A percentile compares a stretch with the other conserved stretches of the same genome.
These are phyloP conservation scores for Ochotona princeps DNA, from an alignment of 2,113 vertebrate genomes.

Conservation along the genomic window DNA sequence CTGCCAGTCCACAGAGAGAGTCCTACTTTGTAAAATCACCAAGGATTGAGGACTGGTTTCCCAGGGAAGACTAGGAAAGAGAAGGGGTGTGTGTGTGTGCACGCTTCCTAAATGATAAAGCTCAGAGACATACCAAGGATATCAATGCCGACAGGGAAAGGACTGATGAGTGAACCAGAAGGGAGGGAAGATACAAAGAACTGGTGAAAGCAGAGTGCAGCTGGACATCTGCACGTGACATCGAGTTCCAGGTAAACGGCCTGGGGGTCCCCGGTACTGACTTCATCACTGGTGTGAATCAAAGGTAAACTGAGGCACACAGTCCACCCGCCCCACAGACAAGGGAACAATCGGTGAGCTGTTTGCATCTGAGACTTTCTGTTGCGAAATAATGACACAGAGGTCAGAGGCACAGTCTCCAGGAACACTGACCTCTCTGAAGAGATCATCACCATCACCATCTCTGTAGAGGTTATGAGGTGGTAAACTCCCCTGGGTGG, in stretches of 20 bases:
- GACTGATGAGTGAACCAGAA: neutral
- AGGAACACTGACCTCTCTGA: neutral
- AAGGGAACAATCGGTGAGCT: neutral
- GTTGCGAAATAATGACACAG: neutral
- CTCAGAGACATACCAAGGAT: neutral
- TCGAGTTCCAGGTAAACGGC: neutral
- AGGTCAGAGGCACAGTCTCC: neutral
- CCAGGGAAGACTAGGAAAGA: neutral
- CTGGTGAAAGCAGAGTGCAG: neutral
- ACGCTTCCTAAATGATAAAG: neutral
- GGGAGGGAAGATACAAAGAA: neutral
- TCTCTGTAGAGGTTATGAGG: neutral
- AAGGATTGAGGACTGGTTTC: neutral
- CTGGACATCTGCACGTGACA: neutral
- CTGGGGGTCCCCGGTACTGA: neutral
- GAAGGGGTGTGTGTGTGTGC: neutral
- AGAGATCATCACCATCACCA: neutral
- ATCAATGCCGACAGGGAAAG: neutral
- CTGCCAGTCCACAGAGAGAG: neutral
- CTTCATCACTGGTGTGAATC: neutral
- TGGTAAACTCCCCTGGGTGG: slow-evolving; percentile 31
- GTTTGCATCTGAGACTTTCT: neutral
- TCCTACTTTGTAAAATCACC: neutral
- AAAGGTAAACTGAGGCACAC: neutral
- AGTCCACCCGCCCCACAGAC: neutral